Percentiles rank a stretch among this genome's conserved stretches.
These are phyloP conservation scores for Ips nitidus DNA, from an alignment of 1,140 invertebrate species.

Conservation along the genomic window DNA sequence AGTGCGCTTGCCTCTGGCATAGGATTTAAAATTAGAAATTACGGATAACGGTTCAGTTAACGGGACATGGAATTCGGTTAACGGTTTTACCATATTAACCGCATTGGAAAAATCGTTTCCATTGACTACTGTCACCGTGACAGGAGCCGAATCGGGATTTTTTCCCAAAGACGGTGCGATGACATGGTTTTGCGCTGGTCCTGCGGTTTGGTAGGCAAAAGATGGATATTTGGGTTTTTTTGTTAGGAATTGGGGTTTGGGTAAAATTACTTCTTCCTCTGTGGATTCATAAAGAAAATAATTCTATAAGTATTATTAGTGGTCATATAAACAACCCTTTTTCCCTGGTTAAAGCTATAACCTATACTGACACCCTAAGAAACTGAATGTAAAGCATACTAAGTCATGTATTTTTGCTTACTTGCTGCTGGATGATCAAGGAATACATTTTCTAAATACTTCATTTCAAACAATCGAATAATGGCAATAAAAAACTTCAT, in stretches of 20 bases:
- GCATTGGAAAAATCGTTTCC: neutral
- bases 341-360: too few relatives aligned
- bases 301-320: neutral
- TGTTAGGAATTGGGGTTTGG: conserved; percentile 38
- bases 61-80: neutral
- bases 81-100: neutral
- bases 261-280: conserved; percentile 34
- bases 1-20: conserved; percentile 17
- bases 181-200: neutral
- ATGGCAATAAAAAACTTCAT: conserved; percentile 47
- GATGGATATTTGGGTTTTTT: conserved; percentile 38
- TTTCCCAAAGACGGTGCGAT: neutral
- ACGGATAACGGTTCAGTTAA: neutral
- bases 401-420: neutral
- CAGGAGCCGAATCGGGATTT: neutral
- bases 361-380: too few relatives aligned
- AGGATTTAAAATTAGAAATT: conserved; percentile 13
- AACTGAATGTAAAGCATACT: too few relatives aligned
- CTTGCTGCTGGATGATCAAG: conserved; percentile 32
- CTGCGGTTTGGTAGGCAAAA: conserved; percentile 21
- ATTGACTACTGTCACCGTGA: neutral
- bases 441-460: conserved; percentile 43
- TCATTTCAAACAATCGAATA: conserved; percentile 48
- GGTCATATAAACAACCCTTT: too few relatives aligned
- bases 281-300: neutral